Percentiles rank a stretch among this genome's conserved stretches.
phyloP scores from a whole-genome alignment of 2,797 vertebrate species.

The Streptopelia turtur region DNA sequence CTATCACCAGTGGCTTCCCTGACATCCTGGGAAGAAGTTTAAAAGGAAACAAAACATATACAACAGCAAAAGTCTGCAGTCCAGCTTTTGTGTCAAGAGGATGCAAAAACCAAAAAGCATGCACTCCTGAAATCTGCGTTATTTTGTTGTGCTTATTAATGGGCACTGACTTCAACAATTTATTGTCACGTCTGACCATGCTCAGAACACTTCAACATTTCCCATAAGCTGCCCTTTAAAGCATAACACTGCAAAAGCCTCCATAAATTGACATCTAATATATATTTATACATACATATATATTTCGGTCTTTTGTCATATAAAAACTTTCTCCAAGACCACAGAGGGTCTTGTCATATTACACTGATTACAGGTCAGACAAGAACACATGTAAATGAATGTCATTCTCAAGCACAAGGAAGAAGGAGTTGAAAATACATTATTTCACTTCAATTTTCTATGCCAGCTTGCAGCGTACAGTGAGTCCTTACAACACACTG shows the following conservation, averaged over 20 bases:
- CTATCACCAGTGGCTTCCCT: neutral
- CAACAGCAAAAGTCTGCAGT: neutral
- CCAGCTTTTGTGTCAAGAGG: neutral
- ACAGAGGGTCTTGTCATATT: neutral
- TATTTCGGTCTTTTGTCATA: neutral
- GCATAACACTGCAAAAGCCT: neutral
- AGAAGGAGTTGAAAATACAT: neutral
- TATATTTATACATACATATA: neutral
- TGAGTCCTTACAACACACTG: neutral
- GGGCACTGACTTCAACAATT: neutral
- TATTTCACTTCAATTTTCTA: neutral
- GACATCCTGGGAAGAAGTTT: neutral
- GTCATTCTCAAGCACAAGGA: neutral
- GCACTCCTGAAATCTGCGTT: neutral
- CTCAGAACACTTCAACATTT: neutral
- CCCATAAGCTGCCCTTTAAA: neutral
- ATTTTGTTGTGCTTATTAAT: neutral
- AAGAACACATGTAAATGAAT: neutral
- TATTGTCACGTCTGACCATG: neutral
- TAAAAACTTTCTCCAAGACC: neutral
- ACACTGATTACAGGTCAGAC: neutral
- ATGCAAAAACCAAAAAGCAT: rapidly evolving
- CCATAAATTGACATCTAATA: neutral
- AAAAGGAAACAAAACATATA: neutral
- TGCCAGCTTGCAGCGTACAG: neutral